These are phyloP conservation scores for Antedon mediterranea DNA, from an alignment of 53 echinoderm and acorn worm species.

Conservation along the genomic window DNA sequence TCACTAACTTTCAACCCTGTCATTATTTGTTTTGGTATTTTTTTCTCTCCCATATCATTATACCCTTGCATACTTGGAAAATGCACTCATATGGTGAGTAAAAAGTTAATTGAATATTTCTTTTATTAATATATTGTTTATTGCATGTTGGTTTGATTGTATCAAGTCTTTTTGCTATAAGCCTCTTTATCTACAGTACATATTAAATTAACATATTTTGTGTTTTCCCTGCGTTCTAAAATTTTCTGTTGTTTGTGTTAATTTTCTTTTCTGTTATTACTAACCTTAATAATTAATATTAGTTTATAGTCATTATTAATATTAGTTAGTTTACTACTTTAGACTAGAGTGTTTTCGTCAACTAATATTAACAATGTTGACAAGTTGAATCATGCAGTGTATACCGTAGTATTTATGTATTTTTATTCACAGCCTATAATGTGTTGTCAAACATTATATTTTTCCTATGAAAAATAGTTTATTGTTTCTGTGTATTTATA, in stretches of 20 bases:
- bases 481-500: too few relatives aligned
- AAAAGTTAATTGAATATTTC: background rate
- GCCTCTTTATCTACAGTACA: too few relatives aligned
- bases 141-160: background rate
- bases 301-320: too few relatives aligned
- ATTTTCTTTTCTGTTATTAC: background rate
- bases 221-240: background rate
- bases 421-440: too few relatives aligned
- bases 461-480: too few relatives aligned
- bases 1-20: background rate
- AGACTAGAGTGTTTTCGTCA: background rate
- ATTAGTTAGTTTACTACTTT: background rate
- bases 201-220: too few relatives aligned
- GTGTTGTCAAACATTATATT: too few relatives aligned
- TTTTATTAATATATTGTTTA: background rate
- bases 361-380: too few relatives aligned
- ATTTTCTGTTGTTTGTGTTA: background rate
- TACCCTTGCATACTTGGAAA: background rate
- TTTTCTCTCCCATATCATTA: background rate
- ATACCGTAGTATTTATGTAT: too few relatives aligned
- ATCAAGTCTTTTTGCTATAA: background rate
- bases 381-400: too few relatives aligned
- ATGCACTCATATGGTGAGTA: conserved; percentile 1
- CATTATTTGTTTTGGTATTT: background rate
- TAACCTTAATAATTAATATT: background rate